These are phyloP conservation scores for Galbula dea DNA, from an alignment of 2,113 vertebrate genomes.

Conservation along the genomic window DNA sequence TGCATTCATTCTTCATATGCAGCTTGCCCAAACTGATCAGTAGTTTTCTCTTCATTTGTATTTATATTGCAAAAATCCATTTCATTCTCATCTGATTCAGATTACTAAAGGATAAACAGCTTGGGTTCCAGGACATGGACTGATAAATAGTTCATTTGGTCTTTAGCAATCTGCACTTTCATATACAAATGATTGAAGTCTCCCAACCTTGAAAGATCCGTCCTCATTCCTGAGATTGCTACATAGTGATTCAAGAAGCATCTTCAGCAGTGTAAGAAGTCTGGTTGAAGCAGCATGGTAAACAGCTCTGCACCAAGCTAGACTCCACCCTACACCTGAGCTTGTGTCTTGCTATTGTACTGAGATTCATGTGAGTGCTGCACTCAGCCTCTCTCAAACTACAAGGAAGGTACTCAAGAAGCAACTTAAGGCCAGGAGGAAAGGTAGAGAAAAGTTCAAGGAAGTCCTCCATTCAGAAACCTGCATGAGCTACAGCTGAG, in stretches of 20 bases:
- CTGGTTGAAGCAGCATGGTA: background rate
- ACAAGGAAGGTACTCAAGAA: background rate
- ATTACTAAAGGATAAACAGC: background rate
- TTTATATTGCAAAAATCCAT: background rate
- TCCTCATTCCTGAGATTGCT: background rate
- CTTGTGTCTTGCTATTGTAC: accelerated
- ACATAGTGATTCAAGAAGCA: background rate
- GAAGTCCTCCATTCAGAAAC: background rate
- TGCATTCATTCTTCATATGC: background rate
- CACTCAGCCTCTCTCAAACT: background rate
- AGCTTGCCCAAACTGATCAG: background rate
- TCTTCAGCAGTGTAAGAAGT: background rate
- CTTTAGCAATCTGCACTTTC: background rate
- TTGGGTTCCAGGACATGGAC: background rate
- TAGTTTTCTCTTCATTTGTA: background rate
- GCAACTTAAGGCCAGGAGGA: background rate
- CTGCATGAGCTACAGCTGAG: accelerated
- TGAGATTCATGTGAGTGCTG: background rate
- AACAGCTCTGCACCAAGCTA: background rate
- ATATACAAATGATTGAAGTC: background rate
- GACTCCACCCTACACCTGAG: background rate
- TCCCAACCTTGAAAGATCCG: background rate
- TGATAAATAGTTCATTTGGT: background rate
- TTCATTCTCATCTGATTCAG: background rate
- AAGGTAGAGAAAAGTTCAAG: background rate